Evolutionary conservation across 2,797 vertebrate species (phyloP).

Genomic region (Xenops minutus): DNA sequence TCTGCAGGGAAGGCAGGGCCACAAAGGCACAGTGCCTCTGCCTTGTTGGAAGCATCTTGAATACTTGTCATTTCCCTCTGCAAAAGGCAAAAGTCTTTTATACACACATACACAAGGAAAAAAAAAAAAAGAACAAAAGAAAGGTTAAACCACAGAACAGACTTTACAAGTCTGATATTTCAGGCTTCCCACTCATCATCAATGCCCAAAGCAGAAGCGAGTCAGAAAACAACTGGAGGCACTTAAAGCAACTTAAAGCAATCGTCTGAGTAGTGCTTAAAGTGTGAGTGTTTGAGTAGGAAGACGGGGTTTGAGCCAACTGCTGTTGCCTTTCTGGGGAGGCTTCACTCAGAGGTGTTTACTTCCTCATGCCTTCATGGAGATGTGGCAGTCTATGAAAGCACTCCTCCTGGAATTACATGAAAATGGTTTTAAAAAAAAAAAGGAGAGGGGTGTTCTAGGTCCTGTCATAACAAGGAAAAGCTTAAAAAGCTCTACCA

Average conservation of each 20-base stretch:
- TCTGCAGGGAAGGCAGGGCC: neutral
- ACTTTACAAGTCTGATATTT: neutral
- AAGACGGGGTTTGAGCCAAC: constrained; percentile 17
- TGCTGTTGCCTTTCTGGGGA: constrained; percentile 21
- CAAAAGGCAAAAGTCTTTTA: neutral
- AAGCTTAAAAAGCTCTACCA: constrained; percentile 2
- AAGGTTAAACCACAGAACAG: neutral
- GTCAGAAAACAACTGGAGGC: constrained; percentile 21
- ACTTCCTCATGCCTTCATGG: constrained; percentile 39
- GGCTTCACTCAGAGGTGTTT: constrained; percentile 9
- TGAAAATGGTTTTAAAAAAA: neutral
- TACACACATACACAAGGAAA: too few species aligned
- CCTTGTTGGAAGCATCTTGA: neutral
- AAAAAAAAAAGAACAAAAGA: too few species aligned
- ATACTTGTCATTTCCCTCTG: neutral
- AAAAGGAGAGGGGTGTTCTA: neutral
- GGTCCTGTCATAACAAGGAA: constrained; percentile 18
- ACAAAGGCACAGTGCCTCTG: neutral
- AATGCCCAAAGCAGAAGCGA: neutral
- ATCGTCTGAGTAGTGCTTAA: neutral
- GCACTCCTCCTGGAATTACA: constrained; percentile 35
- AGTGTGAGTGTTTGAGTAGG: constrained; percentile 22
- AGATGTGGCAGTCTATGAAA: constrained; percentile 57
- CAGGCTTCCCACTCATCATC: neutral
- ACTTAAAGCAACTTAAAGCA: neutral